Base-by-base conservation (phyloP, 2,797 vertebrate genomes). In the Microcaecilia unicolor region DNA sequence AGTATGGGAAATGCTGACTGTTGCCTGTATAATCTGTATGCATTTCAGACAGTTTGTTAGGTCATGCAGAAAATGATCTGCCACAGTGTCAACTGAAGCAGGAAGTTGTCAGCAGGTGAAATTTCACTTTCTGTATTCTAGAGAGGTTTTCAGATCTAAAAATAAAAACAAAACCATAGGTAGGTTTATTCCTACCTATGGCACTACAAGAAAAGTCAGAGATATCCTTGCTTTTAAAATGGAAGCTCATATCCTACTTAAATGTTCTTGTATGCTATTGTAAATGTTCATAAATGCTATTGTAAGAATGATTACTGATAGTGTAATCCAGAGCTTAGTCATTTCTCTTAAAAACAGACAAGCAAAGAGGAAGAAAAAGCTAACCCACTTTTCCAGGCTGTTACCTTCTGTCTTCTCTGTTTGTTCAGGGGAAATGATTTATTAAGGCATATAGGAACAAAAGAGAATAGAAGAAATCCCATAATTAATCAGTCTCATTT, bases 301-400 rank as follows among this genome's bases (percentile, higher is more conserved):
- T 28, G 4, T 19, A 11, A 37, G 29, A 47, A 46, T 44, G 30
- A 49, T 31, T 38, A 14, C 22, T 14, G 45, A 25, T 25, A 40
- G 2, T 12, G 18, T 3, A 10, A 25, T 9, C 21, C 6, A 30
- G 32, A 6, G 8, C 8, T 21, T 51, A n/a, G 5, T 15, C 11
- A 44, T 15, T 27, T 30, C 10, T 37, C 22, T 19, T 32, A 11
- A 1, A 11, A 16, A 34, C 1, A 1, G 2, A 0, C 0, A 21
- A 9, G 14, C 15, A 25, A 40, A 48, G 7, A 35, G 23, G 9
- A 34, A 20, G 22, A 5, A 34, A 30, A 44, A 39, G n/a, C n/a
- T n/a, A n/a, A n/a, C n/a, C n/a, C n/a, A n/a, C n/a, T n/a, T n/a
- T n/a, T n/a, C n/a, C n/a, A n/a, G n/a, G n/a, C n/a, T n/a, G n/a